Evolutionary conservation across 2,113 vertebrate species (phyloP).

Genomic region (Dermatemys mawii): DNA sequence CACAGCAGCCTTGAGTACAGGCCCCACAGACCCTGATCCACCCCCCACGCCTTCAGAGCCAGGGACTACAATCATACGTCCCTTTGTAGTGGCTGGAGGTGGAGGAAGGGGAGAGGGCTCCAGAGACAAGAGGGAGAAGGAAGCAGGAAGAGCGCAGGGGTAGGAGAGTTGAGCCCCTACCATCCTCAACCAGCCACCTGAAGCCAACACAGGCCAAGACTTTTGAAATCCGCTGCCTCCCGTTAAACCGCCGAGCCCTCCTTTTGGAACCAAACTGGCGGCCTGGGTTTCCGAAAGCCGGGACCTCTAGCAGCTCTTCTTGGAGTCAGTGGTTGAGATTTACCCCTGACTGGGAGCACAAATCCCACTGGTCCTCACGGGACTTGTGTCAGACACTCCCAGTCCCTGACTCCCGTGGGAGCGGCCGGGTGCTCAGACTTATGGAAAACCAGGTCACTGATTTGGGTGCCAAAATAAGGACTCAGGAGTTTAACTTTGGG

Average conservation of each 20-base stretch:
- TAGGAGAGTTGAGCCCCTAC: not conserved
- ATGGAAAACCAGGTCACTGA: not conserved
- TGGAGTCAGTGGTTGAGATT: not conserved
- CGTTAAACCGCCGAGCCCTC: not conserved
- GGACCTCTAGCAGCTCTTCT: rapidly evolving
- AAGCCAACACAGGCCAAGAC: rapidly evolving
- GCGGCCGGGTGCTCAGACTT: rapidly evolving
- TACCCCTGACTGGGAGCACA: not conserved
- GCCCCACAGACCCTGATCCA: not conserved
- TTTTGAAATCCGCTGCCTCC: rapidly evolving
- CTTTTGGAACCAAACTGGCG: rapidly evolving
- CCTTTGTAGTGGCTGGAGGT: not conserved
- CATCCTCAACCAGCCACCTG: not conserved
- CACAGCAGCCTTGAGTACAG: not conserved
- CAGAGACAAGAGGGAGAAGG: not conserved
- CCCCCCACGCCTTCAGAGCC: not conserved
- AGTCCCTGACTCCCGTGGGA: rapidly evolving
- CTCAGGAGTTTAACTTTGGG: rapidly evolving
- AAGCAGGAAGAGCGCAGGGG: not conserved
- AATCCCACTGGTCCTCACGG: rapidly evolving
- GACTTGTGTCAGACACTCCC: not conserved
- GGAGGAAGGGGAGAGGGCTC: not conserved
- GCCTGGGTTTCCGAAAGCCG: not conserved
- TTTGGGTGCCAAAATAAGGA: rapidly evolving
- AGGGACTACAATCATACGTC: too few species aligned